Conservation (phyloP, 1,140 invertebrate species). For the Pogonus chalceus region DNA sequence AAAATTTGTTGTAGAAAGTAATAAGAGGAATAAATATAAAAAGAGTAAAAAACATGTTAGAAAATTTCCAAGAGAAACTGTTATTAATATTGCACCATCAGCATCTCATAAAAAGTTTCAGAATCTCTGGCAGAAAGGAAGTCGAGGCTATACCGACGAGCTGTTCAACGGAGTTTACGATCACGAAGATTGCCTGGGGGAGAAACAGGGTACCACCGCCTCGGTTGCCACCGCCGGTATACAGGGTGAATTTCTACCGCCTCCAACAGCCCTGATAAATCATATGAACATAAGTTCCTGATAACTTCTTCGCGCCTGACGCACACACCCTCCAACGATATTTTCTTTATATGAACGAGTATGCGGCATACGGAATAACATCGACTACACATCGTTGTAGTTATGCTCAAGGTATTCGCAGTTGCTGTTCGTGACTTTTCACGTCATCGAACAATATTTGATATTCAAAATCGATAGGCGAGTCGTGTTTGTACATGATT, state of each 20-base stretch:
- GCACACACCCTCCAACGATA: not conserved
- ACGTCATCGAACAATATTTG: not conserved
- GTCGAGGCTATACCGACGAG: constrained; percentile 2
- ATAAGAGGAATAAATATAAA: no score
- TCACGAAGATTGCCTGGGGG: constrained; percentile 1
- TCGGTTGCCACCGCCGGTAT: not conserved
- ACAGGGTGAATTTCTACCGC: not conserved
- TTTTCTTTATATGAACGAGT: not conserved
- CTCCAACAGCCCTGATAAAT: constrained; percentile 1
- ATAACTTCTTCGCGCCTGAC: not conserved
- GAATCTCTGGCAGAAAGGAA: not conserved
- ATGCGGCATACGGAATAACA: not conserved
- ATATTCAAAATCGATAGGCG: not conserved
- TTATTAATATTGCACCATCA: no score
- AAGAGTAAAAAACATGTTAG: no score
- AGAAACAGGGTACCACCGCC: not conserved
- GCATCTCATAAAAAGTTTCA: not conserved
- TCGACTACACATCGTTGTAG: not conserved
- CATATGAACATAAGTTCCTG: constrained; percentile 4
- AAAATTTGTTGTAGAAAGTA: no score
- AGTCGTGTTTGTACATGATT: no score
- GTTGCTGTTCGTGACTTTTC: not conserved
- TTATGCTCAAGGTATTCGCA: not conserved
- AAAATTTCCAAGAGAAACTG: no score
- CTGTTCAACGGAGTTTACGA: constrained; percentile 6